A percentile compares a stretch with the other conserved stretches of the same genome.
phyloP scores from a whole-genome alignment of 2,113 vertebrate species.

The Girardinichthys multiradiatus region DNA sequence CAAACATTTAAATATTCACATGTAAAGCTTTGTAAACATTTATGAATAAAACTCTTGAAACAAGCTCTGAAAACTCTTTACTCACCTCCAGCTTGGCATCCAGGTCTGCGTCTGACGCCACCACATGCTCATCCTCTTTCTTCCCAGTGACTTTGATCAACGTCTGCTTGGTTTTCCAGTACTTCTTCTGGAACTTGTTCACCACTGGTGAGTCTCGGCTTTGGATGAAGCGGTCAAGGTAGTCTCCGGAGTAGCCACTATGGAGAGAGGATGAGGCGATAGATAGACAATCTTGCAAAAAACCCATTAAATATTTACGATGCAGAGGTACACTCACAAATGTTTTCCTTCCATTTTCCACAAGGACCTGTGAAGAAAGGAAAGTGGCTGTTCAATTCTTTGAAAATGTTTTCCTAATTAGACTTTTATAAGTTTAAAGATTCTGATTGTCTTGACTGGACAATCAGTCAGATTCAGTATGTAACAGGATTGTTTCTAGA shows the following conservation, averaged over 20 bases:
- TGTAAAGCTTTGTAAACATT: too few relatives aligned
- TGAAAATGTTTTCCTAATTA: too few relatives aligned
- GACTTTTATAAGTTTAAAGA: too few relatives aligned
- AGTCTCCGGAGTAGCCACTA: conserved; percentile 87
- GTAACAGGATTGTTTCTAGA: too few relatives aligned
- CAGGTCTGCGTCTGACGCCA: conserved; percentile 94
- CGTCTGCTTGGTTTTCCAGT: conserved; percentile 98
- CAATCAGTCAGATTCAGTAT: too few relatives aligned
- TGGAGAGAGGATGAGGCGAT: conserved; percentile 28
- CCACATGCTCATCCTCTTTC: conserved; percentile 95
- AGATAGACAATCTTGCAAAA: not conserved
- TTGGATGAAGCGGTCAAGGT: conserved; percentile 88
- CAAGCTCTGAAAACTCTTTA: not conserved
- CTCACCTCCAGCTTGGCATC: conserved; percentile 96
- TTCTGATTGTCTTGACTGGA: too few relatives aligned
- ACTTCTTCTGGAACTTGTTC: conserved; percentile 96
- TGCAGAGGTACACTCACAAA: conserved; percentile 67
- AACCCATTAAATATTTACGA: not conserved
- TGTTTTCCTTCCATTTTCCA: conserved; percentile 72
- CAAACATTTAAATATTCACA: not conserved
- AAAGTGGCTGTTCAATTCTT: too few relatives aligned
- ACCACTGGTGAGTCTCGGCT: conserved; percentile 93
- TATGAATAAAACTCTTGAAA: too few relatives aligned
- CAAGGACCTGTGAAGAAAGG: conserved; percentile 39
- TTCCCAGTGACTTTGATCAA: conserved; percentile 96